Percentiles rank a stretch among this genome's conserved stretches.
These are phyloP conservation scores for Oreocharis arfaki DNA, from an alignment of 2,113 vertebrate genomes.

Conservation along the genomic window DNA sequence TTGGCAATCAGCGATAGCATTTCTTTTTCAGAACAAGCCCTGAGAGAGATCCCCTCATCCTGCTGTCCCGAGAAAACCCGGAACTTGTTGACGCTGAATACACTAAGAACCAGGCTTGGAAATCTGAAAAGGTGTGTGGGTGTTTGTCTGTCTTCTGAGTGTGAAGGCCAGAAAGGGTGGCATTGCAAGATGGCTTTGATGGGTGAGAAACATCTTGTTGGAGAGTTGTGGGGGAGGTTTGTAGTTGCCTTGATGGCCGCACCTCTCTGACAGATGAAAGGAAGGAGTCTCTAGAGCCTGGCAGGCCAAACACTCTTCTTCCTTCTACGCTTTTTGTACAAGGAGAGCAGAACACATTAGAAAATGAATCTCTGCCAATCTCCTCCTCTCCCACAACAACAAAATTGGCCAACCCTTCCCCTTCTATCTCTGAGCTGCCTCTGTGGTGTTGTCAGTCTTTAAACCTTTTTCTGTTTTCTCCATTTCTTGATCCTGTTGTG, in stretches of 20 bases:
- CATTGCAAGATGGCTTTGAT: neutral
- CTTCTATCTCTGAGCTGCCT: neutral
- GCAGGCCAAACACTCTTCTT: neutral
- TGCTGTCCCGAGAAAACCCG: slow-evolving; percentile 88
- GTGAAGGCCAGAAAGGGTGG: neutral
- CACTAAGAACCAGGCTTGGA: slow-evolving; percentile 99
- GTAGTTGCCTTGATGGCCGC: neutral
- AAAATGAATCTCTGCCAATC: neutral
- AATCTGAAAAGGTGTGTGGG: slow-evolving; percentile 86
- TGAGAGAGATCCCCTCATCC: slow-evolving; percentile 93
- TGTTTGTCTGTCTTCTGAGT: neutral
- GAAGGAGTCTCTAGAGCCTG: neutral
- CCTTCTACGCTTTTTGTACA: neutral
- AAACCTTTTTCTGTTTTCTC: neutral
- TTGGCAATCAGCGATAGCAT: neutral
- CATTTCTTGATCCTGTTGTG: neutral
- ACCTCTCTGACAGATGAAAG: neutral
- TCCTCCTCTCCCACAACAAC: neutral
- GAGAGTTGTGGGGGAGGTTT: neutral
- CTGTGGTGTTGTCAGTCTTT: neutral
- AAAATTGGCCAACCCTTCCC: neutral
- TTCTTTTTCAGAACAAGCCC: slow-evolving; percentile 85
- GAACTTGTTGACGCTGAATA: slow-evolving; percentile 94
- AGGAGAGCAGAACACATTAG: neutral
- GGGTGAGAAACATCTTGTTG: neutral